These are phyloP conservation scores for Gibbula magus DNA, from an alignment of 2,888 invertebrate genomes.

Conservation along the genomic window DNA sequence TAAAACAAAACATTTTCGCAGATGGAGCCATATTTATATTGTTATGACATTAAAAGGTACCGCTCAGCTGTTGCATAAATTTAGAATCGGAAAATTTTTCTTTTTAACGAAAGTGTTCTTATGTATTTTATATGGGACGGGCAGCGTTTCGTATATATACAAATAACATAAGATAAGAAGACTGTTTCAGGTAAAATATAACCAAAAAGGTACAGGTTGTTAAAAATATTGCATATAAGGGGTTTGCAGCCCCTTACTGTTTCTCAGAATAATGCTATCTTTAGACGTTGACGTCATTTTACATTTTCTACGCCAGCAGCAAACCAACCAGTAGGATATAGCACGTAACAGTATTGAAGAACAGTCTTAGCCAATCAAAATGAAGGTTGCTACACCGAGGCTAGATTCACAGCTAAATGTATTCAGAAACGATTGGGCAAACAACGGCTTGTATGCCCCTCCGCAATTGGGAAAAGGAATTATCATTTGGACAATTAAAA, in stretches of 20 bases:
- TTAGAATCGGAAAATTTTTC: too few relatives aligned
- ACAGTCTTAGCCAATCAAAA: not conserved
- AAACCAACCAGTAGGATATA: slow-evolving; percentile 2
- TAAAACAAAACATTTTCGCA: too few relatives aligned
- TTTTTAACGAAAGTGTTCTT: too few relatives aligned
- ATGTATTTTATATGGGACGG: too few relatives aligned
- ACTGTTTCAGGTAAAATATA: too few relatives aligned
- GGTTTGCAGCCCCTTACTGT: not conserved
- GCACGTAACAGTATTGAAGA: not conserved
- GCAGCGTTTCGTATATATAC: too few relatives aligned
- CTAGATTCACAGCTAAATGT: not conserved
- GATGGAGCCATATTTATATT: too few relatives aligned
- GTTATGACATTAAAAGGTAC: too few relatives aligned
- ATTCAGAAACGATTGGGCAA: slow-evolving; percentile 23
- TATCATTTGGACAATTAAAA: slow-evolving; percentile 10
- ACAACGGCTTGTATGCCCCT: slow-evolving; percentile 22
- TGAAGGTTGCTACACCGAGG: not conserved
- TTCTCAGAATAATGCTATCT: not conserved
- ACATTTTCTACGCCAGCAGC: not conserved
- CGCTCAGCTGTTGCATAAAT: too few relatives aligned
- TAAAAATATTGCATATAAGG: not conserved
- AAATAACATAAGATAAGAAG: too few relatives aligned
- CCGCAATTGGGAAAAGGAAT: slow-evolving; percentile 15
- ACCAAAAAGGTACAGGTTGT: too few relatives aligned
- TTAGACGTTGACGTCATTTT: not conserved